phyloP scores from a whole-genome alignment of 92 coral and sea anemone genomes.

The Epizoanthus illoricatus region DNA sequence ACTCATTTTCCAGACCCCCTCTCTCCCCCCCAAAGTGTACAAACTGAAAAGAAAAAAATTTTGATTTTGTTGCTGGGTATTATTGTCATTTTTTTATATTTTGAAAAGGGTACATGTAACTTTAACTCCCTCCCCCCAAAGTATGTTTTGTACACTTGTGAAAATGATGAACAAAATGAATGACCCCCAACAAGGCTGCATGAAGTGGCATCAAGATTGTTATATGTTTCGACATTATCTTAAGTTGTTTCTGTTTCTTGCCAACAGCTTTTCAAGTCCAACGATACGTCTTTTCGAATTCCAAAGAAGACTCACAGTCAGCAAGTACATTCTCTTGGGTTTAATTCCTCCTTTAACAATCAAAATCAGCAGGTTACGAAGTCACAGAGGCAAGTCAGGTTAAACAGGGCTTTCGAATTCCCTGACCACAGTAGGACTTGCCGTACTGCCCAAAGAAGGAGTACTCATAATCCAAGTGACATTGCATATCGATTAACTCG shows the following conservation, averaged over 20 bases:
- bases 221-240: too few species aligned
- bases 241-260: not conserved
- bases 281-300: conserved; percentile 12
- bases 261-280: conserved; percentile 18
- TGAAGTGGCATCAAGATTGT: too few species aligned
- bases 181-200: too few species aligned
- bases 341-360: not conserved
- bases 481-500: conserved; percentile 20
- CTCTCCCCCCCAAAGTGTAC: too few species aligned
- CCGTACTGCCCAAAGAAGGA: not conserved
- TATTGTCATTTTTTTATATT: too few species aligned
- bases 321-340: conserved; percentile 4
- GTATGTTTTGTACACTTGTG: too few species aligned
- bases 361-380: not conserved
- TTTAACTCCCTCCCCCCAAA: too few species aligned
- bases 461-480: conserved; percentile 15
- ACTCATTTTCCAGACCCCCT: too few species aligned
- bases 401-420: not conserved
- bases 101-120: too few species aligned
- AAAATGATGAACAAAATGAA: too few species aligned
- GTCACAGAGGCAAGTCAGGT: not conserved
- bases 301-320: conserved; percentile 9
- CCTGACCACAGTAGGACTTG: not conserved
- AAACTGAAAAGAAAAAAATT: too few species aligned
- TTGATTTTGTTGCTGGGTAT: too few species aligned